phyloP scores from a whole-genome alignment of 2,797 vertebrate species.

The Alectoris magna region DNA sequence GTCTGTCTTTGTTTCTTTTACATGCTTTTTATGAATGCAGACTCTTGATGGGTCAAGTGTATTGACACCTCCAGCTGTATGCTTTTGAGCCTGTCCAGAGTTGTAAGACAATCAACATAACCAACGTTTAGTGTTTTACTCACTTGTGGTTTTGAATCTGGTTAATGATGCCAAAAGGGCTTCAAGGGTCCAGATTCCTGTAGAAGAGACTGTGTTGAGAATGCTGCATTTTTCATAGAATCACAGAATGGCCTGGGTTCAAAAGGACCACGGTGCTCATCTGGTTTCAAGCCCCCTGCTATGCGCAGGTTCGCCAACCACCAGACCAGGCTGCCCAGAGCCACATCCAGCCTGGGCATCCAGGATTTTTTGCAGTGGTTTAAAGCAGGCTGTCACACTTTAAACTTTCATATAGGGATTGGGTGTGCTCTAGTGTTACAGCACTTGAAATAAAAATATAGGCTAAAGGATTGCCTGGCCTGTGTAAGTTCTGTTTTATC shows the following conservation, averaged over 20 bases:
- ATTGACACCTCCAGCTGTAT: background rate
- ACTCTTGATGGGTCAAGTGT: background rate
- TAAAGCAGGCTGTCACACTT: background rate
- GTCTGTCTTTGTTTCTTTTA: background rate
- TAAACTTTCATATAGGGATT: background rate
- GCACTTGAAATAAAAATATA: background rate
- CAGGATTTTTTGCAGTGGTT: background rate
- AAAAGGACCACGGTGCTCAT: too few species aligned
- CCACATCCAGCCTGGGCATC: too few species aligned
- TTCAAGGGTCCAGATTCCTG: background rate
- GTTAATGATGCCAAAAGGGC: background rate
- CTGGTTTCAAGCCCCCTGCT: too few species aligned
- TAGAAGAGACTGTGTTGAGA: background rate
- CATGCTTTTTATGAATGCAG: background rate
- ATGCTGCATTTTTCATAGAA: too few species aligned
- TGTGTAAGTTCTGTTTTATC: background rate
- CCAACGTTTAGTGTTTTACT: background rate
- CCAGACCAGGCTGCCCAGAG: too few species aligned
- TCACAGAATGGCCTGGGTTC: too few species aligned
- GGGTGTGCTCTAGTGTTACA: background rate
- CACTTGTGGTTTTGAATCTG: background rate
- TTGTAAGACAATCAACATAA: background rate
- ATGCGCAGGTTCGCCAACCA: too few species aligned
- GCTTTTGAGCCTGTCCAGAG: background rate
- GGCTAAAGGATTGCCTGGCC: background rate